Base-by-base conservation (phyloP, 2,888 invertebrate genomes). In the Deilephila porcellus region DNA sequence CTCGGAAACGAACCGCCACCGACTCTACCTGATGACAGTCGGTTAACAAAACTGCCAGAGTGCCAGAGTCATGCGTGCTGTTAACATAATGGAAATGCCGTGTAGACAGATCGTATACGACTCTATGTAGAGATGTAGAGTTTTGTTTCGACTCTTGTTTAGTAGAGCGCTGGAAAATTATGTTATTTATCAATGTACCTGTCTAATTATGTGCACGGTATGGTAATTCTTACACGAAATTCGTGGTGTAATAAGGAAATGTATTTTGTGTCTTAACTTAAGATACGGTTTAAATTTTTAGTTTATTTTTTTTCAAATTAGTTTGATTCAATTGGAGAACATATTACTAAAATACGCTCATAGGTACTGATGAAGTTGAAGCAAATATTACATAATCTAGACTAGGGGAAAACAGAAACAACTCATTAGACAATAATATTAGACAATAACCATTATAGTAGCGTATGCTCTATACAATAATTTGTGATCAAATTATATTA, bases 1-100 rank as follows among this genome's bases (percentile, higher is more conserved):
- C 11, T 67, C 67, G 52, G 67, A 52, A 67, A 67, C 45, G 67
- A 67, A 67, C 67, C 11, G 64, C 8, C 64, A 64, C 20, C 52
- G 45, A 25, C 45, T 52, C 64, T 25, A 67, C 37, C 52, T 4
- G 25, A 67, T 67, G 67, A 67, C 45, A 52, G 20, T 52, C 25
- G 20, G 17, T 67, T 67, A 52, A 67, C 67, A 52, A 67, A 67
- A 52, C 64, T 67, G 67, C 67, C 11, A 52, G 67, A 17, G 19
- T 32, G 52, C 20, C 56, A 56, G 56, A 45, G 45, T 45, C 45
- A 45, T 56, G 56, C 56, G 56, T 56, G 56, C 56, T 56, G 56
- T 56, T 56, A 56, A 56, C 56, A 56, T 56, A 25, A 14, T 25
- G 45, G 25, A 20, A 52, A 25, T 45, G 14, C 45, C n/a, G 56